Evolutionary conservation across 2,113 vertebrate species (phyloP).

Genomic region (Leptodactylus fuscus): DNA sequence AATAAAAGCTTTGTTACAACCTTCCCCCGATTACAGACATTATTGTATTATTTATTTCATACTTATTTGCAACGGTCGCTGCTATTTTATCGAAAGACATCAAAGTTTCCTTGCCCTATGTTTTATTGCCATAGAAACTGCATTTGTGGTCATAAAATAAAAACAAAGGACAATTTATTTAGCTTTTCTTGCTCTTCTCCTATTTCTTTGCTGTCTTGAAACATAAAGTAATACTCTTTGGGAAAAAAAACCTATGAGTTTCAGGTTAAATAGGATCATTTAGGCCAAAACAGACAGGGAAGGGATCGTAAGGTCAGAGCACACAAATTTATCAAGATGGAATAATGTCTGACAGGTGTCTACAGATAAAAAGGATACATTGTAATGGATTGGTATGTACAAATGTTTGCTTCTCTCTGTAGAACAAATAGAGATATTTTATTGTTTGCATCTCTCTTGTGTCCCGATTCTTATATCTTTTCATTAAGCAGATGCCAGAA

Average conservation of each 20-base stretch:
- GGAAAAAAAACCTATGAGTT: constrained; percentile 47
- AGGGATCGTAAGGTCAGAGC: constrained; percentile 46
- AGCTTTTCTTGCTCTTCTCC: constrained; percentile 2
- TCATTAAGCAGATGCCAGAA: constrained; percentile 53
- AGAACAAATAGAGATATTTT: constrained; percentile 49
- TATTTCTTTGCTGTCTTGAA: constrained; percentile 43
- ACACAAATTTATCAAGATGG: constrained; percentile 54
- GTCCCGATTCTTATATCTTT: constrained; percentile 35
- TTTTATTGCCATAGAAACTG: constrained; percentile 43
- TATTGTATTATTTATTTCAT: constrained; percentile 30
- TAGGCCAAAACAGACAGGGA: constrained; percentile 51
- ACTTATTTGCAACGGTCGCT: constrained; percentile 1
- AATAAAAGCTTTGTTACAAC: not conserved
- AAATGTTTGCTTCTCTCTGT: constrained; percentile 55
- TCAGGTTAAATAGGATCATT: constrained; percentile 60
- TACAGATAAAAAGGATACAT: constrained; percentile 42
- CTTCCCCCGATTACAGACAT: not conserved
- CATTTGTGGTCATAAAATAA: constrained; percentile 22
- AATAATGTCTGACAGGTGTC: constrained; percentile 59
- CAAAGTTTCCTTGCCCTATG: constrained; percentile 9
- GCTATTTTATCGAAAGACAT: constrained; percentile 41
- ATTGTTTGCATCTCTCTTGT: constrained; percentile 55
- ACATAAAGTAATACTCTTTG: constrained; percentile 53
- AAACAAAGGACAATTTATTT: constrained; percentile 48
- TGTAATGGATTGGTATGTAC: constrained; percentile 51